Conservation (phyloP, 1,140 invertebrate species). For the Propsilocerus akamusi region DNA sequence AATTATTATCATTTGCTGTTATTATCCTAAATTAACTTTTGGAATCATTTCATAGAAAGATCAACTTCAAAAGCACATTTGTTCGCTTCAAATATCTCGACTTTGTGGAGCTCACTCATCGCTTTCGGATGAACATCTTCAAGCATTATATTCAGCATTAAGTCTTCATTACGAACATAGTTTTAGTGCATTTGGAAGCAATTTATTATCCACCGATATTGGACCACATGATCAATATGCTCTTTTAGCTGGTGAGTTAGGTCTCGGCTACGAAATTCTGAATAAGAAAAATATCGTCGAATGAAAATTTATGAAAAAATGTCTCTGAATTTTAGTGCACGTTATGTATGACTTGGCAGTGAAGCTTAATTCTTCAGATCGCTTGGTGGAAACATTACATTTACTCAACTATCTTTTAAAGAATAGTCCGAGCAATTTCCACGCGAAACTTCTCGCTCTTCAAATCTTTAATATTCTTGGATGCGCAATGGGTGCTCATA, state of each 20-base stretch:
- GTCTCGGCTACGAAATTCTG: background rate
- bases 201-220: constrained; percentile 35
- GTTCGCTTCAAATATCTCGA: constrained; percentile 44
- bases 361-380: constrained; percentile 33
- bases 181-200: constrained; percentile 22
- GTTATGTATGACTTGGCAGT: constrained; percentile 48
- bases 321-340: constrained; percentile 31
- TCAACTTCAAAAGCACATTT: constrained; percentile 54
- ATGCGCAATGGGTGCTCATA: constrained; percentile 44
- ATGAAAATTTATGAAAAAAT: no score
- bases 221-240: constrained; percentile 55
- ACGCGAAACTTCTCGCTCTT: constrained; percentile 53
- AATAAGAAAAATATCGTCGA: no score
- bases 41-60: constrained; percentile 24
- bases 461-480: constrained; percentile 54
- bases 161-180: constrained; percentile 32
- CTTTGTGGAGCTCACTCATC: constrained; percentile 41
- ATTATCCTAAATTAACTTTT: background rate
- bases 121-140: constrained; percentile 25
- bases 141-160: constrained; percentile 29
- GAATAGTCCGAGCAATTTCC: constrained; percentile 57
- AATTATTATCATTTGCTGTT: constrained; percentile 7
- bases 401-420: constrained; percentile 48
- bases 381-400: constrained; percentile 40
- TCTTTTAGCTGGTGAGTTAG: constrained; percentile 34